Conservation (phyloP, 2,113 vertebrate genomes). For the Dasyprocta punctata region DNA sequence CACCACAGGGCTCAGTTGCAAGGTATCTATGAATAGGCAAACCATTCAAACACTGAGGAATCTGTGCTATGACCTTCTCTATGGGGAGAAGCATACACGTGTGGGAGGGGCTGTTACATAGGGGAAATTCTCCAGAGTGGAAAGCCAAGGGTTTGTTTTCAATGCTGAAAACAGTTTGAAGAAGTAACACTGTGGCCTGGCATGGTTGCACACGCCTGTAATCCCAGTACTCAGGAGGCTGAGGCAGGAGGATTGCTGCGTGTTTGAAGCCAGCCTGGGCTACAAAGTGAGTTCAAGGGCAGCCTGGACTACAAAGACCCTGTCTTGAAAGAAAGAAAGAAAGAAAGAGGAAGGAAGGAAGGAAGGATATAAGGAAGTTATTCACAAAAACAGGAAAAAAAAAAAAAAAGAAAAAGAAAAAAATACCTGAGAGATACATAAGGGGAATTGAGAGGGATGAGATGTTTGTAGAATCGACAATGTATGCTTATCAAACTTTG, state of each 20-base stretch:
- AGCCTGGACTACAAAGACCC: not conserved
- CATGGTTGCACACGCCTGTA: not conserved
- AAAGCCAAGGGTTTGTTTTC: not conserved
- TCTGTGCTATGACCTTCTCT: not conserved
- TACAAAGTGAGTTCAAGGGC: not conserved
- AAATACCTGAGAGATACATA: not conserved
- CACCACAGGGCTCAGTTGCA: not conserved
- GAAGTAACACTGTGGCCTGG: not conserved
- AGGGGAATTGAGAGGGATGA: not conserved
- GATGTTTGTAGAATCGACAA: not conserved
- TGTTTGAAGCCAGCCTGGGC: no score
- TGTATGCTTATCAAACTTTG: not conserved
- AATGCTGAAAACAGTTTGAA: slow-evolving; percentile 4
- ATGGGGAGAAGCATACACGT: no score
- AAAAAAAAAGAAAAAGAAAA: not conserved
- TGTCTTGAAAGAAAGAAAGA: not conserved
- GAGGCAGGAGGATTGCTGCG: not conserved
- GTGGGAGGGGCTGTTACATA: no score
- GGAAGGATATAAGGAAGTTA: no score
- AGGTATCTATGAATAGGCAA: not conserved
- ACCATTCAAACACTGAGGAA: not conserved
- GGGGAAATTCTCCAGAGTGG: not conserved
- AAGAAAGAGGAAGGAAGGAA: no score
- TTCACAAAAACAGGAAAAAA: no score
- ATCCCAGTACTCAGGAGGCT: not conserved